Evolutionary conservation across 2,888 invertebrate species (phyloP), one percentile per base, ranked within the genome.

Genomic region (Callyntrura sp.): DNA sequence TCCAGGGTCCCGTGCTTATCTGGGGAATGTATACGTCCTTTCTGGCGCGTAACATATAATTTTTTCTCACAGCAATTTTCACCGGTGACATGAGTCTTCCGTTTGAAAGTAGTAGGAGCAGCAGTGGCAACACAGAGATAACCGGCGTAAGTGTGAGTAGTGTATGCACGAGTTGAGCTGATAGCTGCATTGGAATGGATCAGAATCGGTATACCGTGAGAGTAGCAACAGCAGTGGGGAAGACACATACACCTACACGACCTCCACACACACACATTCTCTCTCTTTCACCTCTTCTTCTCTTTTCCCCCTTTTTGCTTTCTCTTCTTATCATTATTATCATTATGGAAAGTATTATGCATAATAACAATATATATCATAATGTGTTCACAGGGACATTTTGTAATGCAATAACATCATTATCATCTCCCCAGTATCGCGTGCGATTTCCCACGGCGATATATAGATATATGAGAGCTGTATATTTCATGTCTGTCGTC

Each of bases 401-500:
- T 35, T 48, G 48, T 20, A 76, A 76, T 76, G 73, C 48, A 76
- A 76, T 76, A 51, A 48, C 48, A 51, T 12, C 51, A 76, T 76
- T 23, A 23, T 48, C 51, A 12, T 11, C 68, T 1, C 8, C 35
- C 35, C 35, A 35, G 48, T 25, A 76, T 76, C 73, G 73, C 73
- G 73, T 76, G 73, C 73, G 73, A 76, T 76, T 76, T 76, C 73
- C 73, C 73, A 76, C 73, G 73, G 12, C 73, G 20, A 76, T 76
- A 51, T 45, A 51, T 76, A 9, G 48, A 76, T 76, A 51, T 45
- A 51, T 76, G 14, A 76, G 48, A 11, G 48, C 45, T 48, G 48
- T 76, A 76, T 76, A 48, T 62, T 76, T 48, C 51, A 48, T 76
- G 20, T 76, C 73, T 76, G 20, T 17, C 17, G 60, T n/a, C n/a